Percentiles rank a stretch among this genome's conserved stretches.
Evolutionary conservation across 2,797 vertebrate genomes (phyloP).

Genomic region (Arctocebus calabarensis): DNA sequence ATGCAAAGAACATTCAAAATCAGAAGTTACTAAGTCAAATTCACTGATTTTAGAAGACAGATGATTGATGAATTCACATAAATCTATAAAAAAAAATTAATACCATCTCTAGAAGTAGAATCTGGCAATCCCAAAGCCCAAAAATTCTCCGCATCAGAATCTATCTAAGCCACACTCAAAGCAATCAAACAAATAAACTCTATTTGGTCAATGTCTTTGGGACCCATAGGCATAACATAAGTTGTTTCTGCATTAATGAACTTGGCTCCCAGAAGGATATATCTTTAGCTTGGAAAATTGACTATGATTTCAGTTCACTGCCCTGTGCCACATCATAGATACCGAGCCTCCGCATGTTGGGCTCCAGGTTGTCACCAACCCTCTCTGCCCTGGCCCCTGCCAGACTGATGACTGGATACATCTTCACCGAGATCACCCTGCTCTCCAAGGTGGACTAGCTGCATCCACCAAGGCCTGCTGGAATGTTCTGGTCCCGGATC

Average conservation of each 20-base stretch:
- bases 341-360: neutral
- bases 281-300: neutral
- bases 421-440: neutral
- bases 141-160: neutral
- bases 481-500: neutral
- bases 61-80: constrained; percentile 40
- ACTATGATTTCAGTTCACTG: neutral
- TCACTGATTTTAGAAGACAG: neutral
- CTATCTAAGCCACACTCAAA: neutral
- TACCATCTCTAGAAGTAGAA: constrained; percentile 3
- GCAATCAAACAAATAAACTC: neutral
- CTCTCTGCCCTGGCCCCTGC: neutral
- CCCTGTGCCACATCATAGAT: neutral
- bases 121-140: neutral
- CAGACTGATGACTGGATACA: neutral
- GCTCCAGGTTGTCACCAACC: neutral
- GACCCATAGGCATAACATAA: neutral
- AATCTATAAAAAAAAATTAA: neutral
- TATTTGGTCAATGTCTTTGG: neutral
- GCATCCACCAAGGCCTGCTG: neutral
- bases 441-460: neutral
- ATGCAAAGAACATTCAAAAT: constrained; percentile 53
- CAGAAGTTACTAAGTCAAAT: constrained; percentile 40
- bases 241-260: neutral
- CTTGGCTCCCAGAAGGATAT: neutral